Evolutionary conservation across 2,888 invertebrate genomes (phyloP).

Genomic region (Nomada goodeniana): DNA sequence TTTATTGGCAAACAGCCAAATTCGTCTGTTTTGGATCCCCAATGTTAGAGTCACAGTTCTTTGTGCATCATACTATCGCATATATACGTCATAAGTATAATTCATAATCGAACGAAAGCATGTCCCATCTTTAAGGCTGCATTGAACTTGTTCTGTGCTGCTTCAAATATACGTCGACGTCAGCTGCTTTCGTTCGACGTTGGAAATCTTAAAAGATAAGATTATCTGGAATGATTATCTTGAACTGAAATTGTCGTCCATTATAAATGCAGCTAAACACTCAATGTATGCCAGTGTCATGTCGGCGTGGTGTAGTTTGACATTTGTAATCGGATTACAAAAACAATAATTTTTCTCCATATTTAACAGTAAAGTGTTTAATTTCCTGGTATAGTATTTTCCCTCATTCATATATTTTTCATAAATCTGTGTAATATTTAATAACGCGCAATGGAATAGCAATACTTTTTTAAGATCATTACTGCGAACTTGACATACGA

Average conservation of each 20-base stretch:
- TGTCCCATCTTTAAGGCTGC: slow-evolving; percentile 28
- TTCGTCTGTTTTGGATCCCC: slow-evolving; percentile 42
- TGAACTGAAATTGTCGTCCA: background rate
- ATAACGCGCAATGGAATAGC: background rate
- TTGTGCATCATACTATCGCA: slow-evolving; percentile 30
- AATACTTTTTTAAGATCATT: background rate
- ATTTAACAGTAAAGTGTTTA: background rate
- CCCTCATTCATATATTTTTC: background rate
- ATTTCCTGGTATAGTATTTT: background rate
- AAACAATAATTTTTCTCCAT: background rate
- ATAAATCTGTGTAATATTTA: background rate
- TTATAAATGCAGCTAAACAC: slow-evolving; percentile 15
- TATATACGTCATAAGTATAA: background rate
- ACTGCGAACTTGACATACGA: background rate
- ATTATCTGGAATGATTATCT: background rate
- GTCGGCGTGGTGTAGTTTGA: background rate
- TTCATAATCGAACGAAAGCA: slow-evolving; percentile 30
- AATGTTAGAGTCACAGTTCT: slow-evolving; percentile 13
- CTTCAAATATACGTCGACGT: background rate
- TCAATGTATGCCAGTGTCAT: background rate
- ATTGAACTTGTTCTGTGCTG: background rate
- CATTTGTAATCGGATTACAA: background rate
- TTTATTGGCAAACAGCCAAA: slow-evolving; percentile 42
- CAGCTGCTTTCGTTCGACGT: slow-evolving; percentile 1
- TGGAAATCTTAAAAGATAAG: background rate